A percentile compares a stretch with the other conserved stretches of the same genome.
Evolutionary conservation across 2,113 vertebrate genomes (phyloP).

Genomic region (Seriola rivoliana): DNA sequence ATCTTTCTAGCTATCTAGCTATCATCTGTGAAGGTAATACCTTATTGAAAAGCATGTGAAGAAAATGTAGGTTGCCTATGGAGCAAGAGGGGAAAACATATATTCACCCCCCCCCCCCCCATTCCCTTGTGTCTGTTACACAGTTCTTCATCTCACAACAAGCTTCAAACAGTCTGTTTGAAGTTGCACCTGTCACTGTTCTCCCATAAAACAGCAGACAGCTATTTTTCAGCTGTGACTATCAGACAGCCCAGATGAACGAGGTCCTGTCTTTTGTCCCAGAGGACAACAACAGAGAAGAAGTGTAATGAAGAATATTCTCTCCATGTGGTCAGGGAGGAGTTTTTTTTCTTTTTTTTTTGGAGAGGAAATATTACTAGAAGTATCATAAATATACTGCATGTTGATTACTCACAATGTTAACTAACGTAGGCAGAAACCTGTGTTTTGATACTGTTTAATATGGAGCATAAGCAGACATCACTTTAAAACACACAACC

Average conservation of each 20-base stretch:
- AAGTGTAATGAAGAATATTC: neutral
- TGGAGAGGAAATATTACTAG: no score
- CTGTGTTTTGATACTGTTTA: neutral
- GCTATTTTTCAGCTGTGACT: slow-evolving; percentile 4
- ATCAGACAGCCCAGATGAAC: neutral
- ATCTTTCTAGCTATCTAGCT: neutral
- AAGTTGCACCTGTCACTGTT: slow-evolving; percentile 25
- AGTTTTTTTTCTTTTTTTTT: no score
- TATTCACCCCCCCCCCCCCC: no score
- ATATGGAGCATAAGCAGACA: neutral
- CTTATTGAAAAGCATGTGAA: neutral
- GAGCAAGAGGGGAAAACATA: neutral
- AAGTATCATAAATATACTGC: neutral
- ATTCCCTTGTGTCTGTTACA: neutral
- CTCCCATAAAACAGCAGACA: neutral
- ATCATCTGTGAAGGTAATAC: neutral
- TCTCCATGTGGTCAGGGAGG: neutral
- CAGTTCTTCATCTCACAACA: slow-evolving; percentile 3
- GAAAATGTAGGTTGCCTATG: neutral
- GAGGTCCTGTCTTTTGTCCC: neutral
- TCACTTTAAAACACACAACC: neutral
- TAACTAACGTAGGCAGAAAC: neutral
- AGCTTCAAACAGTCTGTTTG: slow-evolving; percentile 3
- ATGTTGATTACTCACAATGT: no score
- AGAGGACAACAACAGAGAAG: slow-evolving; percentile 6